These are phyloP conservation scores for Pachyrhynchus sulphureomaculatus DNA, from an alignment of 1,140 invertebrate genomes.

Conservation along the genomic window DNA sequence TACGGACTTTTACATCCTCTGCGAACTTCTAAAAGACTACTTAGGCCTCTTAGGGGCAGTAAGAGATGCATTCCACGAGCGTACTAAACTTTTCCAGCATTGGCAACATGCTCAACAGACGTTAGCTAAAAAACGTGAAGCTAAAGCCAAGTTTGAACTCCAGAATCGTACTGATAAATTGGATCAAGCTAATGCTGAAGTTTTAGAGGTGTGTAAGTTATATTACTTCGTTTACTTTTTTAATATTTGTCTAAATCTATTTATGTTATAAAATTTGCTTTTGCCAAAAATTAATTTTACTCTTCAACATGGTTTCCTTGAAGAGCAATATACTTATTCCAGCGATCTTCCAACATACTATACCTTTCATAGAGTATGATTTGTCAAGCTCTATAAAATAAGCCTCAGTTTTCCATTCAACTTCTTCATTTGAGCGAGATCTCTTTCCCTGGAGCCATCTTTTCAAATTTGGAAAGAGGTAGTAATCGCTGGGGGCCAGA, in stretches of 20 bases:
- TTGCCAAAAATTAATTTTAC: no score
- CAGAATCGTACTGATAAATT: slow-evolving; percentile 81
- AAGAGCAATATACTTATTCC: no score
- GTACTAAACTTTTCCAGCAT: slow-evolving; percentile 96
- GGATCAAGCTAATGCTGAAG: slow-evolving; percentile 85
- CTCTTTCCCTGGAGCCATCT: no score
- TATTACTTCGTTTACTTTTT: not conserved
- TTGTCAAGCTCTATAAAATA: no score
- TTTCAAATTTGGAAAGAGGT: no score
- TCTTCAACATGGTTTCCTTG: no score
- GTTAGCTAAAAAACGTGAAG: slow-evolving; percentile 91
- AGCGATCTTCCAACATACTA: no score
- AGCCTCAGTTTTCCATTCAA: no score
- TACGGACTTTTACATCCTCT: slow-evolving; percentile 90
- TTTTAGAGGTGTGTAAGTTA: slow-evolving; percentile 72
- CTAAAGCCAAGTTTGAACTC: slow-evolving; percentile 89
- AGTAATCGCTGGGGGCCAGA: no score
- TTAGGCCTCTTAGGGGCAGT: slow-evolving; percentile 89
- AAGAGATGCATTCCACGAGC: slow-evolving; percentile 96
- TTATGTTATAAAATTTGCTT: no score
- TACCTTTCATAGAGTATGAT: no score
- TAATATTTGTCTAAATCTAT: slow-evolving; percentile 1
- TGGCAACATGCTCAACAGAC: slow-evolving; percentile 97
- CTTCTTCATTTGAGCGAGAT: no score
- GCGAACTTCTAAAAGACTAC: slow-evolving; percentile 95